These are phyloP conservation scores for Ageneiosus marmoratus DNA, from an alignment of 2,113 vertebrate species.

Conservation along the genomic window DNA sequence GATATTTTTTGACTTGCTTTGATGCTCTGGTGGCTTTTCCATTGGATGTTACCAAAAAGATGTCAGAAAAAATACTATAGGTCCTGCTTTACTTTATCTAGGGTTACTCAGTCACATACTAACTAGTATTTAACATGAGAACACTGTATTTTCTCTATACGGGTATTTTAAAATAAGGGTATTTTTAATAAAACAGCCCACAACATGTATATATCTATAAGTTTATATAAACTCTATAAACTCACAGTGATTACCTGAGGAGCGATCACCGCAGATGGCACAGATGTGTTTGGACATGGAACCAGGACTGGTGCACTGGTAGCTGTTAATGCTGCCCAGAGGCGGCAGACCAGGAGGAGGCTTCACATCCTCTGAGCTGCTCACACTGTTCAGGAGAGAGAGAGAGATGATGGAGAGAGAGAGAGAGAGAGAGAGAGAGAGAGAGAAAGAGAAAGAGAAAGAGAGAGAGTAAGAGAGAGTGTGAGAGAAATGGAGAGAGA, in stretches of 20 bases:
- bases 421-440: background rate
- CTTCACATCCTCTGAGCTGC: slow-evolving; percentile 89
- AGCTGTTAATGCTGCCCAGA: slow-evolving; percentile 79
- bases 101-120: no score
- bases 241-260: slow-evolving; percentile 80
- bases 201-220: background rate
- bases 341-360: slow-evolving; percentile 83
- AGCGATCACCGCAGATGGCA: slow-evolving; percentile 94
- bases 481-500: no score
- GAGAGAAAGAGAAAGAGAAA: background rate
- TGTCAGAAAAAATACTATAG: no score
- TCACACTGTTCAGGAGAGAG: slow-evolving; percentile 83
- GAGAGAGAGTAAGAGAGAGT: no score
- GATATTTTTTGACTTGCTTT: no score
- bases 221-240: no score
- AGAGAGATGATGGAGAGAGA: slow-evolving; percentile 57
- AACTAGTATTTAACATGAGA: no score
- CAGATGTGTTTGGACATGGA: slow-evolving; percentile 94
- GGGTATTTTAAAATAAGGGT: no score
- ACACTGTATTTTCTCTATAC: no score
- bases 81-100: no score
- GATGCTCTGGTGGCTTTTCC: no score
- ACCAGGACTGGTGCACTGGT: slow-evolving; percentile 85
- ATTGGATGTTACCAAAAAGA: no score
- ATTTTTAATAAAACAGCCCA: background rate